Evolutionary conservation across 2,797 vertebrate species (phyloP).

Genomic region (Peromyscus melanophrys): DNA sequence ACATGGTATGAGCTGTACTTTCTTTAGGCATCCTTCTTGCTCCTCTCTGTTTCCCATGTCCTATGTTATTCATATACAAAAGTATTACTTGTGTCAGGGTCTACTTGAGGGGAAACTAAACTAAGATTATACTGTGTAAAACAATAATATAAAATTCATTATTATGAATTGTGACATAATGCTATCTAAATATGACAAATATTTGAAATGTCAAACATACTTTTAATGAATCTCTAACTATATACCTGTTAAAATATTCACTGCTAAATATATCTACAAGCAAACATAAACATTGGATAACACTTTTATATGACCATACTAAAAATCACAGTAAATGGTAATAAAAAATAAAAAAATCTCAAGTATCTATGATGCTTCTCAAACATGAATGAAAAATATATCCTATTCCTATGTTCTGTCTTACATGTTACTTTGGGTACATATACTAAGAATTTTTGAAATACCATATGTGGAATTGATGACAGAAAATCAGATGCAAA

Average conservation of each 20-base stretch:
- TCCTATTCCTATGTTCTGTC: not conserved
- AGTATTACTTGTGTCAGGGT: not conserved
- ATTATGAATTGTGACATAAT: not conserved
- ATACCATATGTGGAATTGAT: not conserved
- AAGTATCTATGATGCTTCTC: not conserved
- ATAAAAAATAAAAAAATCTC: not conserved
- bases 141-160: not conserved
- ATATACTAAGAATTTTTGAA: not conserved
- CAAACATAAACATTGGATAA: not conserved
- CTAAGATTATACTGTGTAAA: not conserved
- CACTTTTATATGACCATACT: not conserved
- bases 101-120: not conserved
- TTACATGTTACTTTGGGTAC: not conserved
- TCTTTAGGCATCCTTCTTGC: not conserved
- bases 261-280: no score
- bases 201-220: not conserved
- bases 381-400: not conserved
- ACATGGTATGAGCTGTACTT: not conserved
- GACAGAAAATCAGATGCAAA: not conserved
- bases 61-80: not conserved
- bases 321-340: not conserved
- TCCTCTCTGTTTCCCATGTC: not conserved
- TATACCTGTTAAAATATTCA: not conserved
- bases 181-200: not conserved
- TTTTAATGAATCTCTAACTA: not conserved